Evolutionary conservation across 2,797 vertebrate genomes (phyloP), one percentile per base, ranked within the genome.

Genomic region (Sebastes itinus): DNA sequence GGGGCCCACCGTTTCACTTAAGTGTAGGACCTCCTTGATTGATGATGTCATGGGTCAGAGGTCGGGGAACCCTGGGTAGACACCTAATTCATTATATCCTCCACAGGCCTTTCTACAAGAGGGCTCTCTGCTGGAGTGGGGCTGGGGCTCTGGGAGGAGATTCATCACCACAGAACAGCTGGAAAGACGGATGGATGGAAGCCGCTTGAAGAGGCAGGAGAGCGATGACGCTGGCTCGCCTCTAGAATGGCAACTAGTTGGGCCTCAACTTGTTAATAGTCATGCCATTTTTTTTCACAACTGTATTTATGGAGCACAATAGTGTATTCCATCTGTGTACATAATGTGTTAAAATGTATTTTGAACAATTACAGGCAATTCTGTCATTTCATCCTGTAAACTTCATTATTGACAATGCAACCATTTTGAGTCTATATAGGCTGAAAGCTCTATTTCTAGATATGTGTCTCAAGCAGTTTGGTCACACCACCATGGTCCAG

Each of bases 41-140:
- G 96, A 99, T 97, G 97, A 97, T 97, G 96, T 96, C 93, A 94
- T 65, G 90, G 97, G 97, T 94, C 97, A 90, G 95, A 97, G 98
- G 97, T 96, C 96, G 84, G 71, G 83, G 93, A 96, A 96, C 96
- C 96, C 96, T 96, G 96, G 97, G 96, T 97, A 96, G 97, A 97
- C 96, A 96, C 96, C 97, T 97, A 97, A 98, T 99, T 97, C 97
- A 99, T 99, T 98, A 98, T 97, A 97, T 96, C 96, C 97, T 97
- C 95, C 95, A 94, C 92, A 96, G 96, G 93, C 94, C 88, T 96
- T 95, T 96, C 95, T 95, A 94, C 93, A 96, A 94, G 94, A 93
- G 92, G 94, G 96, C 94, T 96, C 95, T 93, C 96, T 94, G 94
- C 95, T 92, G 96, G 97, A 97, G 95, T 95, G 95, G 91, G 91